Evolutionary conservation across 2,797 vertebrate genomes (phyloP), one percentile per base, ranked within the genome.

Genomic region (Cyprinodon diabolis): DNA sequence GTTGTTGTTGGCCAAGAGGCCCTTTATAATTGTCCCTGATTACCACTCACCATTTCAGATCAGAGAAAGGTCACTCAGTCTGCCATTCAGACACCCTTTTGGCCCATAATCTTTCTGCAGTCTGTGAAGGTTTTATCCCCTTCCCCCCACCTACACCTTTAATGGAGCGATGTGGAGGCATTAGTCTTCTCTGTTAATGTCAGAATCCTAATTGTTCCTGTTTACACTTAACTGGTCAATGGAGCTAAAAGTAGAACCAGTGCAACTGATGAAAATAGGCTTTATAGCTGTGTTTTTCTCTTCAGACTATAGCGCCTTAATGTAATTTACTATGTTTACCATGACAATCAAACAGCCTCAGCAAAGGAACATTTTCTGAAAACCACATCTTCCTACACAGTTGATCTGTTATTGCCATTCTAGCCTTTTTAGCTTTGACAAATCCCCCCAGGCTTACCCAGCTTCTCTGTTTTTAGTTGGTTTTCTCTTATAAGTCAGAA

Each of bases 1-100:
- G 86, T 90, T 87, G 91, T 91, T 88, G 89, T 89, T 86, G 87
- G 89, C 86, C 88, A 88, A 91, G 88, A 89, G 86, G 80, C 84
- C 80, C 90, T 87, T 65, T 83, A 88, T 93, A 93, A 94, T 93
- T 93, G 90, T 80, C 83, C 90, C 87, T 94, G 89, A 93, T 94
- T 92, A 89, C 74, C 85, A 84, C 79, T 92, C 86, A 76, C 87
- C 84, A 84, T 83, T 78, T 78, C 80, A 68, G 81, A 83, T 78
- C 69, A 85, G 85, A 79, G 88, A 90, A 91, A 91, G 91, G 91
- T 94, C 92, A 90, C 80, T 71, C 82, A 74, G 84, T 90, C 87
- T 89, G 86, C 84, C 15, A 78, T 84, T 86, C 86, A 91, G 84
- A 91, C 87, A 88, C 85, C 85, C 85, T 89, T 88, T 86, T 86